Conservation (phyloP, 2,797 vertebrate genomes). For the Lophius americanus region DNA sequence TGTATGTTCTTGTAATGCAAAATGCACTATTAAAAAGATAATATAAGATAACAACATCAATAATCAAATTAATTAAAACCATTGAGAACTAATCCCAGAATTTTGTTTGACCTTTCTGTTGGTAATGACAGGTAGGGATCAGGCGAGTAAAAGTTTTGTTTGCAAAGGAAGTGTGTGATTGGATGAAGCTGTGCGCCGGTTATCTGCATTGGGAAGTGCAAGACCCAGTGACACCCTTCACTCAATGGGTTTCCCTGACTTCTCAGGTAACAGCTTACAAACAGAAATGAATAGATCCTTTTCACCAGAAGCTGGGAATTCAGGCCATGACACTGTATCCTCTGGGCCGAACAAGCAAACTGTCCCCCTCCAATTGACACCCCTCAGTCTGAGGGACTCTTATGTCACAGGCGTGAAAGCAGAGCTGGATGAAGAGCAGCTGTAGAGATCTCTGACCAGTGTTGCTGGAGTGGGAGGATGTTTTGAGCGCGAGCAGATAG, state of each 20-base stretch:
- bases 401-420: constrained; percentile 20
- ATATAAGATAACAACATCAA: not conserved
- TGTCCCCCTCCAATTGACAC: constrained; percentile 30
- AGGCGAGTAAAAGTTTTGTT: not conserved
- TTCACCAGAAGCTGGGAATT: constrained; percentile 48
- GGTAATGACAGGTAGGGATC: not conserved
- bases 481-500: constrained; percentile 11
- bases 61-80: not conserved
- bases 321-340: constrained; percentile 53
- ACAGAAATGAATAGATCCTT: constrained; percentile 55
- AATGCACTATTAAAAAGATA: not conserved
- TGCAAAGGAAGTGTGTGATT: not conserved
- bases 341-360: constrained; percentile 42
- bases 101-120: not conserved
- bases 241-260: constrained; percentile 25
- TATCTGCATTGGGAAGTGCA: constrained; percentile 17
- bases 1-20: too few relatives aligned
- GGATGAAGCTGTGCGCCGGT: constrained; percentile 5
- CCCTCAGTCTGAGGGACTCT: constrained; percentile 11
- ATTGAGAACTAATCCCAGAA: not conserved
- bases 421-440: constrained; percentile 30
- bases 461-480: constrained; percentile 23
- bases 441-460: constrained; percentile 18
- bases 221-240: constrained; percentile 24
- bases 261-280: constrained; percentile 51